Percentiles rank a stretch among this genome's conserved stretches.
Conservation (phyloP, 37 sponge, comb jelly and placozoan species). For the Axinella damicornis region DNA sequence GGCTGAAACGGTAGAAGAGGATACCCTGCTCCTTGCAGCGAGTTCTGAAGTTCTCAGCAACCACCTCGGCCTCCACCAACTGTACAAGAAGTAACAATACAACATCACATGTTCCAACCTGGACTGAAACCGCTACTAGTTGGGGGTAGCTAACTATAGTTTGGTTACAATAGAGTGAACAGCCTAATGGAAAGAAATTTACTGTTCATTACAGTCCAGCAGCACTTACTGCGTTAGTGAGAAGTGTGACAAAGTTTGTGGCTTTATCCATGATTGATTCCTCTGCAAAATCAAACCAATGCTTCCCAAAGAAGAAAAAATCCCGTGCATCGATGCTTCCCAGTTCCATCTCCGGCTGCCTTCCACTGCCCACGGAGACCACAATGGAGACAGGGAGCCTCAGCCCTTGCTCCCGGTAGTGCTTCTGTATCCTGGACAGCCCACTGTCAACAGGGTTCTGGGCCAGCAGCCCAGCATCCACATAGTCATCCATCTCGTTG, state of each 20-base stretch:
- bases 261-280: conserved; percentile 6
- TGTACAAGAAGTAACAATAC: conserved; percentile 19
- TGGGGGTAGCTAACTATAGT: no score
- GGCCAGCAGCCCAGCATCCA: conserved; percentile 69
- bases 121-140: no score
- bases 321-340: conserved; percentile 27
- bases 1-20: conserved; percentile 64
- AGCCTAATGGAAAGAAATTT: no score
- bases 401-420: no score
- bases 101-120: no score
- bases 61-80: conserved; percentile 48
- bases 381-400: no score
- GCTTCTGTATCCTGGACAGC: not conserved
- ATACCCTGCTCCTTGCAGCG: conserved; percentile 56
- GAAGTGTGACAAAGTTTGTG: conserved; percentile 8
- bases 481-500: conserved; percentile 67
- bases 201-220: no score
- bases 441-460: conserved; percentile 63
- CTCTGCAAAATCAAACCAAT: not conserved
- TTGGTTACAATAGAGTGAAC: no score
- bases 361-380: no score
- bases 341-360: not conserved
- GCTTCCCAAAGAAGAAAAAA: conserved; percentile 8
- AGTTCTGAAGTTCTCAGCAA: conserved; percentile 39
- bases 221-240: conserved; percentile 43